A percentile compares a stretch with the other conserved stretches of the same genome.
Conservation (phyloP, 2,797 vertebrate species). For the Ptychobarbus kaznakovi region DNA sequence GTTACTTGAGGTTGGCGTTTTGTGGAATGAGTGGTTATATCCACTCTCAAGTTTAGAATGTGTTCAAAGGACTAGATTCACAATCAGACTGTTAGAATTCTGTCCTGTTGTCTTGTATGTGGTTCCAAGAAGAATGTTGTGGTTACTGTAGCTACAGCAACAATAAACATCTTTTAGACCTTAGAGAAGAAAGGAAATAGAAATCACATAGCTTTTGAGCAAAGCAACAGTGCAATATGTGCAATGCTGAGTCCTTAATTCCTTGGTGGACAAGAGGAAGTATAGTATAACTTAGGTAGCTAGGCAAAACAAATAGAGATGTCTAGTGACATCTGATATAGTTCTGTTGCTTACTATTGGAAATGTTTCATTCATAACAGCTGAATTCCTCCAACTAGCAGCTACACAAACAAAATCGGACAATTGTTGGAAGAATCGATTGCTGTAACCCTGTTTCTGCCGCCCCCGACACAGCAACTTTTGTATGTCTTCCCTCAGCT, state of each 20-base stretch:
- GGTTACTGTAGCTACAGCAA: conserved; percentile 13
- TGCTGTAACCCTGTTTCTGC: not conserved
- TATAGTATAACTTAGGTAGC: conserved; percentile 37
- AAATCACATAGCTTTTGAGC: conserved; percentile 50
- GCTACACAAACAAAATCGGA: not conserved
- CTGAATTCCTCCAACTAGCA: not conserved
- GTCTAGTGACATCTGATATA: not conserved
- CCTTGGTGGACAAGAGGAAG: not conserved
- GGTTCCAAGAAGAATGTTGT: not conserved
- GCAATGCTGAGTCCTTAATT: conserved; percentile 52
- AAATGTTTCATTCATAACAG: not conserved
- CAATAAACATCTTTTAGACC: conserved; percentile 52
- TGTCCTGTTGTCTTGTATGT: not conserved
- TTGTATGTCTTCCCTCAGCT: not conserved
- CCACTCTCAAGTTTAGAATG: not conserved
- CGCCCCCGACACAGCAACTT: not conserved
- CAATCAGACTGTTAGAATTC: not conserved
- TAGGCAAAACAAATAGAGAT: not conserved
- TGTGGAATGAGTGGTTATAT: not conserved
- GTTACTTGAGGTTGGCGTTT: not conserved
- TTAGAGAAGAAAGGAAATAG: conserved; percentile 49
- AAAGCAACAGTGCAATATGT: conserved; percentile 49
- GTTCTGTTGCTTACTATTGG: not conserved
- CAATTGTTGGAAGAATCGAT: not conserved
- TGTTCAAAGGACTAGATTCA: not conserved